These are phyloP conservation scores for Tigriopus californicus DNA, from an alignment of 2,888 invertebrate species.

Conservation along the genomic window DNA sequence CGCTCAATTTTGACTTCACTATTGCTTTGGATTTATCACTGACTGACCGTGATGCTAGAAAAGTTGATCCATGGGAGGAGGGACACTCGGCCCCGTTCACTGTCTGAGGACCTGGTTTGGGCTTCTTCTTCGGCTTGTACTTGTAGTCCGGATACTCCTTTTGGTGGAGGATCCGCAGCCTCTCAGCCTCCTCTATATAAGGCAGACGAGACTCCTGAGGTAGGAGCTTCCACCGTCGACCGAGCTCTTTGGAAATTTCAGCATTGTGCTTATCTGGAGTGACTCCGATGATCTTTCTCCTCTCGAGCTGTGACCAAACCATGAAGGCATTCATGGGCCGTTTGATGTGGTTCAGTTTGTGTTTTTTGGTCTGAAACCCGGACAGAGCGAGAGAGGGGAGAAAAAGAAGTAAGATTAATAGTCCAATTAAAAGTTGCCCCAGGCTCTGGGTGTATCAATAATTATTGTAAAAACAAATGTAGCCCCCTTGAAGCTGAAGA, in stretches of 20 bases:
- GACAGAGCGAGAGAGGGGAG: not conserved
- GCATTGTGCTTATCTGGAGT: conserved; percentile 97
- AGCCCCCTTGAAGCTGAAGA: too few relatives aligned
- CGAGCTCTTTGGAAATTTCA: conserved; percentile 81
- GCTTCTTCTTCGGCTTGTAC: conserved; percentile 79
- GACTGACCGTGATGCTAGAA: too few relatives aligned
- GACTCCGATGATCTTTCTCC: conserved; percentile 84
- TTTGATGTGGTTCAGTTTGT: conserved; percentile 91
- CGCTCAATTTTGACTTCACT: too few relatives aligned
- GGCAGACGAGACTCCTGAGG: conserved; percentile 54
- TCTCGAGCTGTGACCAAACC: conserved; percentile 96
- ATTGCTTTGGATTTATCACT: too few relatives aligned
- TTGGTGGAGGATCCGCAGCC: conserved; percentile 71
- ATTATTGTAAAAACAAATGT: too few relatives aligned
- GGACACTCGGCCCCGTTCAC: too few relatives aligned
- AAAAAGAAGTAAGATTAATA: not conserved
- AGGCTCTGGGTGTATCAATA: too few relatives aligned
- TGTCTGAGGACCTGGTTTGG: not conserved
- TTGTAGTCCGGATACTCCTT: conserved; percentile 94
- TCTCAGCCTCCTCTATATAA: conserved; percentile 79
- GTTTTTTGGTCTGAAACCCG: conserved; percentile 77
- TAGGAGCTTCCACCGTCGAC: conserved; percentile 19
- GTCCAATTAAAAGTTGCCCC: too few relatives aligned
- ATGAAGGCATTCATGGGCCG: conserved; percentile 98
- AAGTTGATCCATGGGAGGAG: too few relatives aligned